Evolutionary conservation across 2,888 invertebrate species (phyloP), one percentile per base, ranked within the genome.

Genomic region (Pemphredon lugubris): DNA sequence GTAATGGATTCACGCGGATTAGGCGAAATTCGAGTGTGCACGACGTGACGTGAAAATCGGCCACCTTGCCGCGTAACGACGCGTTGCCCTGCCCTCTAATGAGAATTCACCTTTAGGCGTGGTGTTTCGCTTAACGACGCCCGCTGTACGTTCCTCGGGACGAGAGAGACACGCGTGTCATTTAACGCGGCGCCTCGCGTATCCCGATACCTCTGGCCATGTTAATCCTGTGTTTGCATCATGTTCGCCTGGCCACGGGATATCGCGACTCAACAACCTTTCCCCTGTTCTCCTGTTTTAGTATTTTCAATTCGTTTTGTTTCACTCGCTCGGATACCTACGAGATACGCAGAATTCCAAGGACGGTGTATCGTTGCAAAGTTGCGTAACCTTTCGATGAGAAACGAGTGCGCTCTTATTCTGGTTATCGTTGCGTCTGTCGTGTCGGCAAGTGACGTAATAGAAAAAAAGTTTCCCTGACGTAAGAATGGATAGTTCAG

Each of bases 81-180:
- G 26, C n/a, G 68, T 59, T 42, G 45, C 44, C 37, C 48, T 13
- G 23, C 16, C 53, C 32, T n/a, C 21, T 65, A 64, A 64, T 37
- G 70, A 69, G 75, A 74, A 75, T 65, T 70, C 51, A 54, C 65
- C 61, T 75, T 70, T 66, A 61, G 59, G 47, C 48, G 7, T 6
- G 55, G 32, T 21, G 55, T 37, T 51, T 54, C 51, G 61, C 61
- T 42, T 70, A 70, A 71, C 57, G 70, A 61, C 34, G 53, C 34
- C 42, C 23, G 16, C n/a, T n/a, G n/a, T 30, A 16, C 47, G 59
- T 63, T 64, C 53, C 45, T 54, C 60, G 32, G 37, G 59, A 63
- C 37, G 73, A 59, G 53, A 50, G 45, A 53, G 32, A 13, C 30
- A 42, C 42, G 37, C 37, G 13, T 59, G 59, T 68, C 57, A 61